phyloP scores from a whole-genome alignment of 2,113 vertebrate genomes.

The Salvator merianae region DNA sequence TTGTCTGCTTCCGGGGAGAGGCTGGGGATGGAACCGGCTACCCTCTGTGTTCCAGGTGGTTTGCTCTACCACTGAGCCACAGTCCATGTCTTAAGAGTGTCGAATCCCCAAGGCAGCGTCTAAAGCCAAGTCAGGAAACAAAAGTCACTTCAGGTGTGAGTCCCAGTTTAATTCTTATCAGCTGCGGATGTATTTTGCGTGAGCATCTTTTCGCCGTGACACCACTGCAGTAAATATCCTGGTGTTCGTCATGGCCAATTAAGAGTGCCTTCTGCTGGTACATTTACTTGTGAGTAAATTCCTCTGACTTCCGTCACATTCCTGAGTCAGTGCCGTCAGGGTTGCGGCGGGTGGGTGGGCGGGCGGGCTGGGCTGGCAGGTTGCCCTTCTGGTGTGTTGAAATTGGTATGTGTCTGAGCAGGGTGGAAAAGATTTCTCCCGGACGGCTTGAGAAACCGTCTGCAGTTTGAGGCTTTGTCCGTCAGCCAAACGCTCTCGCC shows the following conservation, averaged over 20 bases:
- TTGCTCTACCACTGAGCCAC: no score
- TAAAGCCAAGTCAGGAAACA: no score
- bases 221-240: neutral
- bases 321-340: neutral
- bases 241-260: neutral
- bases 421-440: neutral
- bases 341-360: neutral
- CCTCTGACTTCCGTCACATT: neutral
- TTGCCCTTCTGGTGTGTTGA: neutral
- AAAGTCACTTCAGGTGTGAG: no score
- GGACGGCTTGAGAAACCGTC: neutral
- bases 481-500: no score
- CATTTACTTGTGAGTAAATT: neutral
- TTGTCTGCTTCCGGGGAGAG: no score
- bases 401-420: neutral
- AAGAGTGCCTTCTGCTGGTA: neutral
- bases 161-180: no score
- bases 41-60: no score
- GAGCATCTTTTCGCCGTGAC: no score
- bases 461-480: neutral
- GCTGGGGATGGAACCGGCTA: no score
- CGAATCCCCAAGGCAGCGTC: no score
- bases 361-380: neutral
- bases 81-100: no score
- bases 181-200: no score